Percentiles rank a stretch among this genome's conserved stretches.
Conservation (phyloP, 2,888 invertebrate genomes). For the Amphiduros pacificus region DNA sequence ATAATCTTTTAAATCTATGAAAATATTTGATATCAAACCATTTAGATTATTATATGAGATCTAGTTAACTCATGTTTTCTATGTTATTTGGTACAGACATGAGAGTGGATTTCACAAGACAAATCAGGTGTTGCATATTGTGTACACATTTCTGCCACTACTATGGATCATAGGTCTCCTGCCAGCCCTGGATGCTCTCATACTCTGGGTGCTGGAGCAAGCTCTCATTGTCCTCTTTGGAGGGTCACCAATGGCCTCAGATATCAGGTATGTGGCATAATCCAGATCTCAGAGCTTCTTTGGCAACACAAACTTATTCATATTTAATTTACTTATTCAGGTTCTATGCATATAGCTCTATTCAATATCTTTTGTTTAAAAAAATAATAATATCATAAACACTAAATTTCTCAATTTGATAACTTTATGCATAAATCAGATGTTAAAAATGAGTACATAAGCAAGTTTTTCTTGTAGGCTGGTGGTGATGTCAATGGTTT, state of each 20-base stretch:
- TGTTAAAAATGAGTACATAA: neutral
- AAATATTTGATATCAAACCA: too few species aligned
- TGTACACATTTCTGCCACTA: slow-evolving; percentile 50
- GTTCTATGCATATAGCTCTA: too few species aligned
- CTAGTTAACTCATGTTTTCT: too few species aligned
- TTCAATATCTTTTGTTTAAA: too few species aligned
- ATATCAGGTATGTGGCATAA: slow-evolving; percentile 41
- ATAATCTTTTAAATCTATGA: too few species aligned
- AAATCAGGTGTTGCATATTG: slow-evolving; percentile 47
- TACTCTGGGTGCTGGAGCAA: slow-evolving; percentile 52
- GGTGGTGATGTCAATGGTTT: slow-evolving; percentile 37
- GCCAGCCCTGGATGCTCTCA: slow-evolving; percentile 50
- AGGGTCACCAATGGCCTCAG: slow-evolving; percentile 51
- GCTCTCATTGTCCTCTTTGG: slow-evolving; percentile 47
- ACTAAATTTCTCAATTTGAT: neutral
- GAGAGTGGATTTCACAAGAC: slow-evolving; percentile 32
- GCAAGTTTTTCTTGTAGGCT: slow-evolving; percentile 39
- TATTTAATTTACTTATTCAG: too few species aligned
- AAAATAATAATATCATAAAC: too few species aligned
- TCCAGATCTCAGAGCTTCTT: too few species aligned
- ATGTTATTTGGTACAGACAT: too few species aligned
- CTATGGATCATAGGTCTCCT: slow-evolving; percentile 51
- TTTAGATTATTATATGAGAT: too few species aligned
- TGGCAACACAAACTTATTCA: too few species aligned
- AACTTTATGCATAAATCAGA: neutral